Conservation (phyloP, 2,797 vertebrate genomes). For the Gallinago solitaria region DNA sequence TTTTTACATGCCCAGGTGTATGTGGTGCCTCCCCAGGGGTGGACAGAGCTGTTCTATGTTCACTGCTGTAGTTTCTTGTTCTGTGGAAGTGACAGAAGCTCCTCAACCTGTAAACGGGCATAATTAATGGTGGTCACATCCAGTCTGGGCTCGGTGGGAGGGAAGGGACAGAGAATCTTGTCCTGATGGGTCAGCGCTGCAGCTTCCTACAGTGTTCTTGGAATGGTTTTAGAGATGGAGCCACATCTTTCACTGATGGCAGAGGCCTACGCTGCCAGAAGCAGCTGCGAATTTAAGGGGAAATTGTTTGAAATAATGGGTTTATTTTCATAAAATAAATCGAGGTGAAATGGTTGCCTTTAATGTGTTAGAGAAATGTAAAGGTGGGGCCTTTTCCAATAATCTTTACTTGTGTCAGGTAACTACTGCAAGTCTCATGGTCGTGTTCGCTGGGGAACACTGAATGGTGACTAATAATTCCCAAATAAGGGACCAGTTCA, state of each 20-base stretch:
- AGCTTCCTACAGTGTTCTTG: accelerated
- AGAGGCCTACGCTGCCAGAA: background rate
- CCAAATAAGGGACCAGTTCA: no score
- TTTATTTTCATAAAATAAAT: background rate
- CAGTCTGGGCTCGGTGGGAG: accelerated
- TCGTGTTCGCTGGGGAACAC: accelerated
- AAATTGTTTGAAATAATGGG: background rate
- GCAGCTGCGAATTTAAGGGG: background rate
- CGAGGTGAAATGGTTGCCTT: background rate
- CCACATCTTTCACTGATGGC: background rate
- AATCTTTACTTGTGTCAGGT: background rate
- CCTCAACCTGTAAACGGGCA: accelerated
- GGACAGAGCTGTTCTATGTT: accelerated
- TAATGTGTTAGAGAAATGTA: no score
- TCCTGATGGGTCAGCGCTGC: accelerated
- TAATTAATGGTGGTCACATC: accelerated
- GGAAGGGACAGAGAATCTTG: background rate
- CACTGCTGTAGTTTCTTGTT: accelerated
- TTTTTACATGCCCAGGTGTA: accelerated
- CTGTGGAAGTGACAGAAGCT: background rate
- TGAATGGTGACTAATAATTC: background rate
- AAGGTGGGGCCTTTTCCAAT: background rate
- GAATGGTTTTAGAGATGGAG: background rate
- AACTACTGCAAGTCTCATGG: background rate
- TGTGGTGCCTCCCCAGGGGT: background rate